Evolutionary conservation across 2,888 invertebrate genomes (phyloP).

Genomic region (Blomia tropicalis): DNA sequence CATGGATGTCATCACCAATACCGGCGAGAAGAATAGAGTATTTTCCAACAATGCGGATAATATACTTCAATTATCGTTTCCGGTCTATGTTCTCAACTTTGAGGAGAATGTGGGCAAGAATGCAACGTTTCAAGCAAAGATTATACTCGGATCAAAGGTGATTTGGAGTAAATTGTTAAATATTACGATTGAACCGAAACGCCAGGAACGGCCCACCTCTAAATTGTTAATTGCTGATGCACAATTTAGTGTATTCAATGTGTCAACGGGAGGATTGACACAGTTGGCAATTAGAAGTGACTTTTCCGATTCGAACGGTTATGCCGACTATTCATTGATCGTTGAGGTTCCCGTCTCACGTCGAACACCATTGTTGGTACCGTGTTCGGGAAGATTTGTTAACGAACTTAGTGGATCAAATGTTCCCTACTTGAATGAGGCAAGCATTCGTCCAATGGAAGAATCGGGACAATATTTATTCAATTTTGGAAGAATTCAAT

Average conservation of each 20-base stretch:
- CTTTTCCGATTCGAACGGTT: slow-evolving; percentile 10
- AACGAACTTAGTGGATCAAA: slow-evolving; percentile 28
- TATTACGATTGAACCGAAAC: slow-evolving; percentile 25
- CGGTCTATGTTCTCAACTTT: slow-evolving; percentile 29
- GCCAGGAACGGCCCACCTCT: slow-evolving; percentile 20
- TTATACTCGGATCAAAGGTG: slow-evolving; percentile 26
- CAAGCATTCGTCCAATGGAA: slow-evolving; percentile 23
- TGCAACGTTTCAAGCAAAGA: slow-evolving; percentile 23
- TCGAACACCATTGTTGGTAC: slow-evolving; percentile 25
- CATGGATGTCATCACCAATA: slow-evolving; percentile 30
- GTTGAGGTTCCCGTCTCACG: slow-evolving; percentile 23
- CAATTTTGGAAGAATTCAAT: slow-evolving; percentile 28
- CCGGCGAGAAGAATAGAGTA: slow-evolving; percentile 25
- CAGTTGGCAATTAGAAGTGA: neutral
- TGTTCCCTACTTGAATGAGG: slow-evolving; percentile 28
- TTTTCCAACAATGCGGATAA: slow-evolving; percentile 25
- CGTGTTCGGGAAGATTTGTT: slow-evolving; percentile 28
- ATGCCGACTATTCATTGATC: slow-evolving; percentile 26
- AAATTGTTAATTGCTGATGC: slow-evolving; percentile 12
- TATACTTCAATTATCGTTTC: slow-evolving; percentile 27
- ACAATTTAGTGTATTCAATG: neutral
- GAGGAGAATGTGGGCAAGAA: slow-evolving; percentile 27
- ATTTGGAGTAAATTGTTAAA: slow-evolving; percentile 19
- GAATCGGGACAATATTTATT: slow-evolving; percentile 26
- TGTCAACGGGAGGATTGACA: slow-evolving; percentile 16